Conservation (phyloP, 2,888 invertebrate genomes). For the Phoenoteleia sp. region DNA sequence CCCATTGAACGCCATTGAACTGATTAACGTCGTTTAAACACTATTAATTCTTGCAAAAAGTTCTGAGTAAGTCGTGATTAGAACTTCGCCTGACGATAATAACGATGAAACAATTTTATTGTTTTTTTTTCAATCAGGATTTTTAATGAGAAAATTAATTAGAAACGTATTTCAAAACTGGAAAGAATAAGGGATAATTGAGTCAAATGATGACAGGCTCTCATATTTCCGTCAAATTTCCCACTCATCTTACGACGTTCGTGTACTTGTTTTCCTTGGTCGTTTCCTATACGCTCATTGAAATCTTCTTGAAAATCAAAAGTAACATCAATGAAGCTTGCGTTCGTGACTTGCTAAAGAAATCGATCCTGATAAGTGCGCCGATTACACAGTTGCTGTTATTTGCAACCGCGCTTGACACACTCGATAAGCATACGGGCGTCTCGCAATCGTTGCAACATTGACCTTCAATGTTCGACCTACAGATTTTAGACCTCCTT, state of each 20-base stretch:
- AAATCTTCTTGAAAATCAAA: constrained; percentile 63
- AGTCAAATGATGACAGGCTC: constrained; percentile 26
- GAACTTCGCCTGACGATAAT: too few relatives aligned
- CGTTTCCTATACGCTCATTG: constrained; percentile 62
- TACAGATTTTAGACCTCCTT: background rate
- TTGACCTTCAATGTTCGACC: constrained; percentile 49
- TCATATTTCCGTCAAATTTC: constrained; percentile 28
- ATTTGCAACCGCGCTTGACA: constrained; percentile 28
- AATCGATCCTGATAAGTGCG: constrained; percentile 52
- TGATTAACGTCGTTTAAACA: too few relatives aligned
- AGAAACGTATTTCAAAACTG: too few relatives aligned
- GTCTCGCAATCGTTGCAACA: constrained; percentile 37
- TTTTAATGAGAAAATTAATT: constrained; percentile 21
- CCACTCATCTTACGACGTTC: constrained; percentile 23
- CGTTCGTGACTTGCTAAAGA: constrained; percentile 59
- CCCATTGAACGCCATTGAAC: too few relatives aligned
- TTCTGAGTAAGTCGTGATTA: too few relatives aligned
- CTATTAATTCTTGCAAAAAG: too few relatives aligned
- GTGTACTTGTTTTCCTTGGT: constrained; percentile 64
- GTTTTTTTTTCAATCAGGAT: too few relatives aligned
- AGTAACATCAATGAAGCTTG: constrained; percentile 54
- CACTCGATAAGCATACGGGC: background rate
- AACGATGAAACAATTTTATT: too few relatives aligned
- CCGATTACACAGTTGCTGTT: constrained; percentile 39
- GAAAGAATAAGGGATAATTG: too few relatives aligned